A percentile compares a stretch with the other conserved stretches of the same genome.
Evolutionary conservation across 2,797 vertebrate genomes (phyloP).

Genomic region (Sebastes cheni): DNA sequence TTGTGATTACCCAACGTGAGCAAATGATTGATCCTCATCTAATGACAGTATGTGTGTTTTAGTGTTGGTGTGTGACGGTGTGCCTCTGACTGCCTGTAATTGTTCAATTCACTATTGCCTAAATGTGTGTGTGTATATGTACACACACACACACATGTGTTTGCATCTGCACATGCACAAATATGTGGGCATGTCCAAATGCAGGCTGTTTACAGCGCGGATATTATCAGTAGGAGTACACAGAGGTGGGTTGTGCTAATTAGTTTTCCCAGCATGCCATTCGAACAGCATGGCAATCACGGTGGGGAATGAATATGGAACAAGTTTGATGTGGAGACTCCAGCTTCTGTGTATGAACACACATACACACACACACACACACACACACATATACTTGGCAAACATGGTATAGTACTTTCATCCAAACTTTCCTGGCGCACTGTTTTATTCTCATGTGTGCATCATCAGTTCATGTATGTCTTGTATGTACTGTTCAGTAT

Average conservation of each 20-base stretch:
- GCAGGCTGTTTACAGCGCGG: constrained; percentile 57
- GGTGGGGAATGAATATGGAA: constrained; percentile 81
- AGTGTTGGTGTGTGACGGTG: neutral
- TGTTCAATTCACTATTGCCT: constrained; percentile 18
- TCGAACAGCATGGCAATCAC: constrained; percentile 77
- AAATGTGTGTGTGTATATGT: neutral
- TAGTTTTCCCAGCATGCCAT: constrained; percentile 83
- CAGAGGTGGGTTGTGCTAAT: constrained; percentile 82
- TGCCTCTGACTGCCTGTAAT: constrained; percentile 3
- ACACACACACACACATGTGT: neutral
- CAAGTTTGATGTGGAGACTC: constrained; percentile 72
- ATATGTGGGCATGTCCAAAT: constrained; percentile 64
- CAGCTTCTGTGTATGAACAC: constrained; percentile 25
- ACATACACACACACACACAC: neutral
- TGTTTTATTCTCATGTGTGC: constrained; percentile 24
- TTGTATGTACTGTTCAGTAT: neutral
- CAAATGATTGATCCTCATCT: constrained; percentile 74
- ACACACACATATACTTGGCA: constrained; percentile 8
- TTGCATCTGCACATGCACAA: constrained; percentile 2
- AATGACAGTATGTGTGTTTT: constrained; percentile 59
- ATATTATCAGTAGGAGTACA: constrained; percentile 73
- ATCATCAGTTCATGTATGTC: neutral
- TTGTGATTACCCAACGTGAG: constrained; percentile 69
- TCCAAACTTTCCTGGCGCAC: constrained; percentile 31
- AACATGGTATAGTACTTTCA: constrained; percentile 16